Base-by-base conservation (phyloP, 1,140 invertebrate species). In the Cydia strobilella region DNA sequence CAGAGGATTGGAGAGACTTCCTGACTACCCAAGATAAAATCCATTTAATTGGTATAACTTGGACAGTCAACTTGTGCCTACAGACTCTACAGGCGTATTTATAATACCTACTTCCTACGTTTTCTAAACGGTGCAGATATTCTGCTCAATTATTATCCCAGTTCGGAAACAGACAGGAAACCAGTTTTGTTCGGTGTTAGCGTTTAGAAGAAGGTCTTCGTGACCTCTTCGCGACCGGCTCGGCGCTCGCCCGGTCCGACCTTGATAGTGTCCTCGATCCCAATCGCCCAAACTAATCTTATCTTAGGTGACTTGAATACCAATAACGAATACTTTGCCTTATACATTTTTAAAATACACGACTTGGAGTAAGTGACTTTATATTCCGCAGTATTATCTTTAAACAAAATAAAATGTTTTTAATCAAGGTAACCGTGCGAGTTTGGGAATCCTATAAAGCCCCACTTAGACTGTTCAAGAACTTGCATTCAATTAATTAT, bases 211-310 rank as follows among this genome's bases (percentile, higher is more conserved):
- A 59, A 20, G 54, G 54, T 59, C 54, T 59, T 59, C 54, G 54
- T 59, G 54, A 59, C 54, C 54, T 59, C 54, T 59, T 59, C 54
- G 54, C 54, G 54, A 59, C 54, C 54, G 54, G 54, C 18, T 59
- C 54, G 54, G 54, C 54, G 20, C 20, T 59, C 54, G 54, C 54
- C 54, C 20, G 9, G 18, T 9, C 54, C 54, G 54, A 59, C 54
- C 54, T 59, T 59, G 54, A 59, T 59, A 59, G 9, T 59, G 54
- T 59, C 54, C 54, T 59, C 54, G 18, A 59, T 59, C 20, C 54
- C 20, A 20, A 59, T 59, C 54, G 54, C 20, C 20, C 54, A 9
- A 4, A 59, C 54, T 59, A 59, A 59, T 59, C 54, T 59, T 59
- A 51, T 51, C 48, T 51, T 45, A n/a, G 54, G 18, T 12, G 18